Evolutionary conservation across 2,888 invertebrate genomes (phyloP).

Genomic region (Ptychoptera contaminata): DNA sequence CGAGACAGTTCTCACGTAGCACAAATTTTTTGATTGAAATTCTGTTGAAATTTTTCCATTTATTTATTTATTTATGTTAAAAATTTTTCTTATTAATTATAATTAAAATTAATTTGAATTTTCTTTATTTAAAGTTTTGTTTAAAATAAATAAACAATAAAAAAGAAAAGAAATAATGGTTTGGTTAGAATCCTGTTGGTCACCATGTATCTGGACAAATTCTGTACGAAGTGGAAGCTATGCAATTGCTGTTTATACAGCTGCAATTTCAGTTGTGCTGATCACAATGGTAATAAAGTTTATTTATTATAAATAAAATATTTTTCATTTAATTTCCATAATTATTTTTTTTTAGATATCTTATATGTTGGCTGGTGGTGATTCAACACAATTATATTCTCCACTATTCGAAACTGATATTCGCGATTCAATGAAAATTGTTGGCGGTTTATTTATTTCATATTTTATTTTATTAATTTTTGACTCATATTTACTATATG

Average conservation of each 20-base stretch:
- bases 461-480: constrained; percentile 30
- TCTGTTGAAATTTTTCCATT: too few species aligned
- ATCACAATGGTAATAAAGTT: constrained; percentile 38
- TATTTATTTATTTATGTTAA: too few species aligned
- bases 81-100: too few species aligned
- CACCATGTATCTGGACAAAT: constrained; percentile 74
- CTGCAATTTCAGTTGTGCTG: constrained; percentile 53
- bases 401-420: constrained; percentile 81
- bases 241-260: constrained; percentile 65
- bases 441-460: constrained; percentile 36
- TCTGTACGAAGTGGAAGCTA: constrained; percentile 59
- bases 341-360: constrained; percentile 15
- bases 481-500: constrained; percentile 33
- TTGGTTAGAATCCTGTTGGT: constrained; percentile 66
- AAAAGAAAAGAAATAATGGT: constrained; percentile 38
- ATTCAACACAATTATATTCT: constrained; percentile 75
- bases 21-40: too few species aligned
- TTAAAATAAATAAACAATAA: too few species aligned
- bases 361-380: constrained; percentile 74
- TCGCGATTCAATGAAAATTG: constrained; percentile 49
- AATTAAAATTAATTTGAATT: too few species aligned
- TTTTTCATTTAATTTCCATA: neutral
- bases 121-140: too few species aligned
- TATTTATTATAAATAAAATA: neutral
- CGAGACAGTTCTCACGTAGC: too few species aligned